A percentile compares a stretch with the other conserved stretches of the same genome.
Evolutionary conservation across 1,140 invertebrate genomes (phyloP).

Genomic region (Gryllus bimaculatus): DNA sequence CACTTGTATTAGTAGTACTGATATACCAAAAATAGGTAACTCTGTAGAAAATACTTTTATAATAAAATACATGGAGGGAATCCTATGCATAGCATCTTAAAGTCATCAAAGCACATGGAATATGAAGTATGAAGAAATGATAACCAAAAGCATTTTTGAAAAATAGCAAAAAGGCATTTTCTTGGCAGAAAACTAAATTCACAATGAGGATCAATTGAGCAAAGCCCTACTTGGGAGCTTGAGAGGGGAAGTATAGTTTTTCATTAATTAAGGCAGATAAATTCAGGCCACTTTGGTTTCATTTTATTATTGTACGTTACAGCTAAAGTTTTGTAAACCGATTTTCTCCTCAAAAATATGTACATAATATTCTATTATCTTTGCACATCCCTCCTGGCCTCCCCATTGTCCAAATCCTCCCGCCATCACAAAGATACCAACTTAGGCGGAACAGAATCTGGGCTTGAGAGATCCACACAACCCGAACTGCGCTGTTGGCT

Average conservation of each 20-base stretch:
- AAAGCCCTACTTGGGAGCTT: constrained; percentile 10
- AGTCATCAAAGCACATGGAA: constrained; percentile 2
- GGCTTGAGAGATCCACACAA: constrained; percentile 52
- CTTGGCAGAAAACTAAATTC: constrained; percentile 12
- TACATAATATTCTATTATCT: background rate
- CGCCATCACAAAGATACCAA: constrained; percentile 59
- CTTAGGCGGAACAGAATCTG: constrained; percentile 58
- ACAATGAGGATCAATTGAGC: constrained; percentile 13
- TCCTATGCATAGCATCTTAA: background rate
- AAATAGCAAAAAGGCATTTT: constrained; percentile 18
- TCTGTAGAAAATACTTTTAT: constrained; percentile 8
- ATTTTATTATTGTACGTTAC: constrained; percentile 2
- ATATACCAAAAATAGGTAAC: constrained; percentile 8
- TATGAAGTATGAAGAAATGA: background rate
- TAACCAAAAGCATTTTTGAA: background rate
- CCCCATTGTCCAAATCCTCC: background rate
- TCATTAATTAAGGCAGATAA: constrained; percentile 6
- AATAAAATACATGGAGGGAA: constrained; percentile 6
- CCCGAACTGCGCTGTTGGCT: constrained; percentile 52
- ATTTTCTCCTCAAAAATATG: background rate
- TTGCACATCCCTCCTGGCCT: constrained; percentile 19
- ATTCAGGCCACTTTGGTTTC: constrained; percentile 21
- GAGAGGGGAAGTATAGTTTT: background rate
- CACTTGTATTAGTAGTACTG: constrained; percentile 7
- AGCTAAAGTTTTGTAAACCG: background rate